A percentile compares a stretch with the other conserved stretches of the same genome.
phyloP scores from a whole-genome alignment of 2,888 invertebrate genomes.

The Agriotes lineatus region DNA sequence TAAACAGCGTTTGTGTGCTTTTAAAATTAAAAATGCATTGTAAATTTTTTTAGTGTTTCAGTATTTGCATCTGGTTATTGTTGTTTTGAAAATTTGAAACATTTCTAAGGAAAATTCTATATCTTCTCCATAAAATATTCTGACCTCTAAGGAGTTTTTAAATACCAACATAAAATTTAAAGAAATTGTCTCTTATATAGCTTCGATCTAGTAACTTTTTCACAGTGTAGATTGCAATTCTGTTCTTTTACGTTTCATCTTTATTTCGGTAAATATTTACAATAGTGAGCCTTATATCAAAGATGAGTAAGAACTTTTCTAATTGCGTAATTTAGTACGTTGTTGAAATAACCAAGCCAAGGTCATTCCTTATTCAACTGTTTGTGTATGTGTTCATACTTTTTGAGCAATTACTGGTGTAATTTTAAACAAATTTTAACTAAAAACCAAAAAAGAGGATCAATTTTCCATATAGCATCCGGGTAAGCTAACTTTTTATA shows the following conservation, averaged over 20 bases:
- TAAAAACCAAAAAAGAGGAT: not conserved
- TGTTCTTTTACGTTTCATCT: not conserved
- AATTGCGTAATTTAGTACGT: slow-evolving; percentile 22
- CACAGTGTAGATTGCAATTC: not conserved
- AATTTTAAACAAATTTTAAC: not conserved
- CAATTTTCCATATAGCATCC: slow-evolving; percentile 42
- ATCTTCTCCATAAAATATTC: not conserved
- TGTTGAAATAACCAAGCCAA: slow-evolving; percentile 6
- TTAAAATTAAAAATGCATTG: too few species aligned
- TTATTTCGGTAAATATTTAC: slow-evolving; percentile 19
- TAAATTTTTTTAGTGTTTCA: too few species aligned
- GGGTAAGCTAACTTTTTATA: slow-evolving; percentile 41
- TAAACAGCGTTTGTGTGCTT: too few species aligned
- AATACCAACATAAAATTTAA: not conserved
- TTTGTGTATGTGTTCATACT: not conserved
- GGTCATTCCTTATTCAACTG: slow-evolving; percentile 19
- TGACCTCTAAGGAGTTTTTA: not conserved
- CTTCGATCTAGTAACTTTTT: not conserved
- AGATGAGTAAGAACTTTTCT: slow-evolving; percentile 16
- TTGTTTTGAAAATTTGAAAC: not conserved
- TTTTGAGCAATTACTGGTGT: not conserved
- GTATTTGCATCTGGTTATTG: not conserved
- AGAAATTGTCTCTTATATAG: not conserved
- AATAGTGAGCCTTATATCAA: slow-evolving; percentile 20
- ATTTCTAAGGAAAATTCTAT: not conserved